Percentiles rank a stretch among this genome's conserved stretches.
phyloP scores from a whole-genome alignment of 2,888 invertebrate genomes.

The Choreutis nemorana region DNA sequence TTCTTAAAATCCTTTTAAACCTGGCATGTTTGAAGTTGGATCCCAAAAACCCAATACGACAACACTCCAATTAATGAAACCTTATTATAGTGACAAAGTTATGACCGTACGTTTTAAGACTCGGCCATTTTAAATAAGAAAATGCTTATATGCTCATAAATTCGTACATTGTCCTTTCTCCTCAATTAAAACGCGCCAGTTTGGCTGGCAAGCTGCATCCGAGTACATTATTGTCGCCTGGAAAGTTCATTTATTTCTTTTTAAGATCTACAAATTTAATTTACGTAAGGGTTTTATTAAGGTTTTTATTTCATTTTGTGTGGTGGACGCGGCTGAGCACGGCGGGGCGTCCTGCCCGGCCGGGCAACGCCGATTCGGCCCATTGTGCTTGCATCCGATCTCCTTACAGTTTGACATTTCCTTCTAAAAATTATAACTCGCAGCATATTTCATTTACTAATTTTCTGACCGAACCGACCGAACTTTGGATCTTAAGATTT shows the following conservation, averaged over 20 bases:
- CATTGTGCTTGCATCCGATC: conserved; percentile 55
- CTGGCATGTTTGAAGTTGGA: too few species aligned
- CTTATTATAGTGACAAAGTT: conserved; percentile 30
- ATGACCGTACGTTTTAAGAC: conserved; percentile 23
- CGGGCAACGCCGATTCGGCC: conserved; percentile 31
- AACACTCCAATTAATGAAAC: conserved; percentile 30
- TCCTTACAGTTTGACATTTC: conserved; percentile 49
- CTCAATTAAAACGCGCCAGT: conserved; percentile 4
- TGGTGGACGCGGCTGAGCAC: conserved; percentile 37
- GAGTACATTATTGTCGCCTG: too few species aligned
- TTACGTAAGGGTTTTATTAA: conserved; percentile 54
- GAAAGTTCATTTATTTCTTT: too few species aligned
- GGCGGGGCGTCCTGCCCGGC: conserved; percentile 40
- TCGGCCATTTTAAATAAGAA: conserved; percentile 29
- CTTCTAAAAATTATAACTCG: conserved; percentile 53
- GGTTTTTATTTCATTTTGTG: conserved; percentile 48
- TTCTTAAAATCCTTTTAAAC: too few species aligned
- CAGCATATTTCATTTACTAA: conserved; percentile 43
- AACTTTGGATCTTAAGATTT: too few species aligned
- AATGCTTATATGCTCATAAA: conserved; percentile 21
- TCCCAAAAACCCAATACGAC: too few species aligned
- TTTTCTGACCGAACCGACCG: conserved; percentile 26
- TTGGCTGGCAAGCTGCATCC: too few species aligned
- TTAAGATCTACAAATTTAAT: conserved; percentile 51
- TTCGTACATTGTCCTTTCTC: conserved; percentile 12